Conservation (phyloP, 2,888 invertebrate genomes). For the Drosophila stalkeri region DNA sequence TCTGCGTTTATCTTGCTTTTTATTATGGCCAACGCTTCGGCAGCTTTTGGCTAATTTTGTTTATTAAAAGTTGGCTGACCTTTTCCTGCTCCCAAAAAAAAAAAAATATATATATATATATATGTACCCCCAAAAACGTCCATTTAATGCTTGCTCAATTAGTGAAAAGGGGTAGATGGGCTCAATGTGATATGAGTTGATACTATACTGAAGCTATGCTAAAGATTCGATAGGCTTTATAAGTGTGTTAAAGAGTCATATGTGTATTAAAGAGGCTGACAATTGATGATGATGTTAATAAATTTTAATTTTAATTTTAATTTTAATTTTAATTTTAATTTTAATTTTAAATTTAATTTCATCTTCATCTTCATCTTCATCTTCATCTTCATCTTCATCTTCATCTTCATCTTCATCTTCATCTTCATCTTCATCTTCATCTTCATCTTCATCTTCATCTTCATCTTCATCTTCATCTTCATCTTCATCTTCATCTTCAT, state of each 20-base stretch:
- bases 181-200: neutral
- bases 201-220: neutral
- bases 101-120: neutral
- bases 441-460: neutral
- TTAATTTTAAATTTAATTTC: neutral
- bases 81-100: conserved; percentile 25
- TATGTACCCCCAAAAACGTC: neutral
- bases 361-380: no score
- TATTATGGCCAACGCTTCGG: conserved; percentile 64
- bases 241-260: no score
- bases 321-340: neutral
- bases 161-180: neutral
- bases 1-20: conserved; percentile 71
- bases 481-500: no score
- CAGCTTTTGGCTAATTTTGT: conserved; percentile 73
- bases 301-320: no score
- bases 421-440: no score
- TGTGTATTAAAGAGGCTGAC: no score
- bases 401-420: no score
- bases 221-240: neutral
- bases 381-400: no score
- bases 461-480: neutral
- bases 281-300: no score
- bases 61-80: conserved; percentile 79
- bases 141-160: neutral